Percentiles rank a stretch among this genome's conserved stretches.
phyloP scores from a whole-genome alignment of 1,140 invertebrate genomes.

The Drosophila parabipectinata region DNA sequence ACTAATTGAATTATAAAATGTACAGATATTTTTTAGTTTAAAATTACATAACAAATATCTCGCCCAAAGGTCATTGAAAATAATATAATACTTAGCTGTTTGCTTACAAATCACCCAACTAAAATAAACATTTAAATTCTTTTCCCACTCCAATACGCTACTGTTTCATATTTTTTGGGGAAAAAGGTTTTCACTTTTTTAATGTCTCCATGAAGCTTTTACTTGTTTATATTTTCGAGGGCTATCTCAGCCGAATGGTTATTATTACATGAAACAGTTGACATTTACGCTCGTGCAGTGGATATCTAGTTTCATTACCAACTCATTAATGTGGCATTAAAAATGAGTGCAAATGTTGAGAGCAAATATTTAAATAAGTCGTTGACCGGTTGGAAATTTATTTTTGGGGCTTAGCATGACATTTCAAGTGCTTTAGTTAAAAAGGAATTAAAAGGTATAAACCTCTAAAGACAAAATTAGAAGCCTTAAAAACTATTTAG shows the following conservation, averaged over 20 bases:
- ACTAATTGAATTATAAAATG: no score
- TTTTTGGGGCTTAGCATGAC: neutral
- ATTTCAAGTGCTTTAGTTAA: no score
- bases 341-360: constrained; percentile 36
- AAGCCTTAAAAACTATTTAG: neutral
- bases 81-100: constrained; percentile 13
- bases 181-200: constrained; percentile 72
- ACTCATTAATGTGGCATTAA: constrained; percentile 26
- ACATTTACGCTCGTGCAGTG: constrained; percentile 35
- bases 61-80: constrained; percentile 1
- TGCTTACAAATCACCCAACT: constrained; percentile 2
- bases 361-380: constrained; percentile 14
- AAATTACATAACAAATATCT: neutral
- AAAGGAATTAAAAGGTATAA: no score
- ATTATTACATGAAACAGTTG: constrained; percentile 56
- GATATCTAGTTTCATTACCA: constrained; percentile 54
- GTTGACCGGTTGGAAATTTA: constrained; percentile 1
- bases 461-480: no score
- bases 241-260: constrained; percentile 24
- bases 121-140: constrained; percentile 4
- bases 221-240: constrained; percentile 42
- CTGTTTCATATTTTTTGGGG: constrained; percentile 31
- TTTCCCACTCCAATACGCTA: constrained; percentile 9
- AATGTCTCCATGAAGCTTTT: constrained; percentile 56
- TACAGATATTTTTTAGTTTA: no score